Conservation (phyloP, 1,140 invertebrate genomes). For the Trichonephila clavipes region DNA sequence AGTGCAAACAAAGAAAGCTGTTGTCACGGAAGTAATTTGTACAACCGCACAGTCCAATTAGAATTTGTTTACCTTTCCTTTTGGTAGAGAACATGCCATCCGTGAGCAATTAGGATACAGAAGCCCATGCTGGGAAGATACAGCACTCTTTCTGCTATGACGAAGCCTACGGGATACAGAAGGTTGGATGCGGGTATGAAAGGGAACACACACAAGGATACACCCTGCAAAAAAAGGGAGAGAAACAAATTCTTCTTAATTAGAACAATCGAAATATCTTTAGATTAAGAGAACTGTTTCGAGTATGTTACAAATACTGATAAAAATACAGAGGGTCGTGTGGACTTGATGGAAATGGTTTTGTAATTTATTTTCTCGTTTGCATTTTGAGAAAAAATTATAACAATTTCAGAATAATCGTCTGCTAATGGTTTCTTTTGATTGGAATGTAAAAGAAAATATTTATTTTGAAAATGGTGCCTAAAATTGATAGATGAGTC, state of each 20-base stretch:
- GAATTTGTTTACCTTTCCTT: neutral
- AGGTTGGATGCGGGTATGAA: constrained; percentile 97
- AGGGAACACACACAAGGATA: constrained; percentile 88
- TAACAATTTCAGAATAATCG: too few species aligned
- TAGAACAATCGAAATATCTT: too few species aligned
- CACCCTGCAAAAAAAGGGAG: constrained; percentile 60
- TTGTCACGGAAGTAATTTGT: too few species aligned
- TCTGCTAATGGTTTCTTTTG: too few species aligned
- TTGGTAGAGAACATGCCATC: constrained; percentile 78
- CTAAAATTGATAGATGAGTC: too few species aligned
- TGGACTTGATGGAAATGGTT: too few species aligned
- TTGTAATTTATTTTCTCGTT: too few species aligned
- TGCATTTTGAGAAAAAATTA: too few species aligned
- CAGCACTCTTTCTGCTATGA: constrained; percentile 95
- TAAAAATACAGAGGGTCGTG: neutral
- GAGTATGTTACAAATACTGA: neutral
- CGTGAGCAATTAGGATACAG: constrained; percentile 92
- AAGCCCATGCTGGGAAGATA: constrained; percentile 97
- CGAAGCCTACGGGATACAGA: constrained; percentile 96
- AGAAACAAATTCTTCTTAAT: neutral
- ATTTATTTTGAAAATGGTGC: too few species aligned
- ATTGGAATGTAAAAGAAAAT: too few species aligned
- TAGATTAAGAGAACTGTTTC: neutral
- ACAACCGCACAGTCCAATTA: neutral
- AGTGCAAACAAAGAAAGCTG: too few species aligned